Evolutionary conservation across 1,140 invertebrate species (phyloP).

Genomic region (Thaumetopoea pityocampa): DNA sequence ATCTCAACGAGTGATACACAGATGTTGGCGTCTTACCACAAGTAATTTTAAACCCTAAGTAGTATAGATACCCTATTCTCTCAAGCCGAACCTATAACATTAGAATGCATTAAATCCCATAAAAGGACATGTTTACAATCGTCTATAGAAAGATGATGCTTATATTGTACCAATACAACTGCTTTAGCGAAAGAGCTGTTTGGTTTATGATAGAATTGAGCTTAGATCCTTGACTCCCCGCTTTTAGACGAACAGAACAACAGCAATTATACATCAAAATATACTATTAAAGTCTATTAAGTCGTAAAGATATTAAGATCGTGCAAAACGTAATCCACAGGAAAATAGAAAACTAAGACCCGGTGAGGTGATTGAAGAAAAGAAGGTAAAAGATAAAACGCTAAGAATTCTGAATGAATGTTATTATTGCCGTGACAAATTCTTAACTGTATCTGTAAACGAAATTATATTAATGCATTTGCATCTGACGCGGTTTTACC

Average conservation of each 20-base stretch:
- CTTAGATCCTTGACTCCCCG: slow-evolving; percentile 56
- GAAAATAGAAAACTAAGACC: slow-evolving; percentile 89
- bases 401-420: slow-evolving; percentile 67
- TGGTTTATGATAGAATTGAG: slow-evolving; percentile 47
- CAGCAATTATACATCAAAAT: slow-evolving; percentile 25
- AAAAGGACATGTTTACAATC: slow-evolving; percentile 43
- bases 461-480: slow-evolving; percentile 58
- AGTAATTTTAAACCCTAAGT: slow-evolving; percentile 18
- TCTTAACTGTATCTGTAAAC: slow-evolving; percentile 58
- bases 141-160: slow-evolving; percentile 48
- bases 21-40: slow-evolving; percentile 13
- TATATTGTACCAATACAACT: slow-evolving; percentile 12
- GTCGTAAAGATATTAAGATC: slow-evolving; percentile 60
- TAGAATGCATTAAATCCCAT: slow-evolving; percentile 45
- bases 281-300: slow-evolving; percentile 26
- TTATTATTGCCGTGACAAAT: slow-evolving; percentile 64
- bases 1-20: slow-evolving; percentile 17
- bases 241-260: slow-evolving; percentile 46
- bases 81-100: slow-evolving; percentile 72
- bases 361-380: slow-evolving; percentile 93
- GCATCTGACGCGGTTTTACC: slow-evolving; percentile 59
- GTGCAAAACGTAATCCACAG: slow-evolving; percentile 74
- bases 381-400: slow-evolving; percentile 94
- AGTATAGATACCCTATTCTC: slow-evolving; percentile 62
- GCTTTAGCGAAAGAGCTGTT: slow-evolving; percentile 17